phyloP scores from a whole-genome alignment of 1,140 invertebrate genomes.

The Lutraria rhynchaena region DNA sequence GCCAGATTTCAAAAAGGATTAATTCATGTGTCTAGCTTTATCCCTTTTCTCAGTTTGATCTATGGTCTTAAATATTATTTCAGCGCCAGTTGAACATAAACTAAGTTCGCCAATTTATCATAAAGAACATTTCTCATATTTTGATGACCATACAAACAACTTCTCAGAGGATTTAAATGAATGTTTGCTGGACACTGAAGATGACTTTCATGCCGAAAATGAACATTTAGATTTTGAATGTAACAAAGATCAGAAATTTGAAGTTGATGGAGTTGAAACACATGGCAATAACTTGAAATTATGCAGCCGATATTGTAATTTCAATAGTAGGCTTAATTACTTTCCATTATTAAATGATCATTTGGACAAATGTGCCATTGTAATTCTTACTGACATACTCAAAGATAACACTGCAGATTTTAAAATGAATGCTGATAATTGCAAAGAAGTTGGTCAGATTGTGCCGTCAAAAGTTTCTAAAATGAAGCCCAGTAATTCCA shows the following conservation, averaged over 20 bases:
- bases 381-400: neutral
- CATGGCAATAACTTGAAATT: neutral
- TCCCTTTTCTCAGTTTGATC: too few relatives aligned
- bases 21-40: too few relatives aligned
- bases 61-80: too few relatives aligned
- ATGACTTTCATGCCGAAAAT: too few relatives aligned
- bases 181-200: too few relatives aligned
- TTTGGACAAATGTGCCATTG: neutral
- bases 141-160: too few relatives aligned
- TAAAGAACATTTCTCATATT: too few relatives aligned
- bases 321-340: neutral
- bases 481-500: constrained; percentile 18
- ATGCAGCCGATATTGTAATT: neutral
- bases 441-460: too few relatives aligned
- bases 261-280: neutral
- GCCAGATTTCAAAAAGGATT: too few relatives aligned
- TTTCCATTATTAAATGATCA: neutral
- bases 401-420: neutral
- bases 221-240: neutral
- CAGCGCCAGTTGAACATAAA: too few relatives aligned
- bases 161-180: too few relatives aligned
- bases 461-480: neutral
- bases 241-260: neutral
- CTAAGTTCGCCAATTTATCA: too few relatives aligned
- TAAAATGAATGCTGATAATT: neutral